Conservation (phyloP, 2,888 invertebrate genomes). For the Malthinus seriepunctatus region DNA sequence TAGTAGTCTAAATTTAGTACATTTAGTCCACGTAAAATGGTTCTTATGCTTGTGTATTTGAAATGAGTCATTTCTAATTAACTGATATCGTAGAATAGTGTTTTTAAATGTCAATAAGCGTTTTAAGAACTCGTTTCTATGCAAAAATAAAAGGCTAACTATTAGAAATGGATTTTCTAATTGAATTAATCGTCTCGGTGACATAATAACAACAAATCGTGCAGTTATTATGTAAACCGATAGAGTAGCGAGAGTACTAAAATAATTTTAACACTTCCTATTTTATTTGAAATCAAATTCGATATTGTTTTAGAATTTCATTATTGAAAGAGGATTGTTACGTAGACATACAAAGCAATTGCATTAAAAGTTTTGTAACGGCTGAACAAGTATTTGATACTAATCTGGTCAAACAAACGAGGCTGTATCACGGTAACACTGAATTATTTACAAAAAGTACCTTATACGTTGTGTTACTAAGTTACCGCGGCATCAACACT, state of each 20-base stretch:
- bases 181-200: too few relatives aligned
- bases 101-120: too few relatives aligned
- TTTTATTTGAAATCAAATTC: slow-evolving; percentile 1
- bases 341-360: slow-evolving; percentile 13
- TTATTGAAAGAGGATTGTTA: slow-evolving; percentile 12
- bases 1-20: too few relatives aligned
- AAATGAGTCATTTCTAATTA: too few relatives aligned
- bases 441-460: slow-evolving; percentile 31
- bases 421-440: slow-evolving; percentile 32
- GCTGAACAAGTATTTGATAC: slow-evolving; percentile 34
- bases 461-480: slow-evolving; percentile 24
- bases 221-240: too few relatives aligned
- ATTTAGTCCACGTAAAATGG: too few relatives aligned
- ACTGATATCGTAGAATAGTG: too few relatives aligned
- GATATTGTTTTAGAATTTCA: slow-evolving; percentile 1
- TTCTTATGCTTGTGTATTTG: too few relatives aligned
- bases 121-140: too few relatives aligned
- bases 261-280: slow-evolving; percentile 8
- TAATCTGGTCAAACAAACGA: slow-evolving; percentile 31
- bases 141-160: too few relatives aligned
- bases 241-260: neutral
- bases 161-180: too few relatives aligned
- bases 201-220: too few relatives aligned
- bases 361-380: slow-evolving; percentile 29
- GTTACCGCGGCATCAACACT: slow-evolving; percentile 33